A percentile compares a stretch with the other conserved stretches of the same genome.
Evolutionary conservation across 2,888 invertebrate genomes (phyloP).

Genomic region (Cheilosia variabilis): DNA sequence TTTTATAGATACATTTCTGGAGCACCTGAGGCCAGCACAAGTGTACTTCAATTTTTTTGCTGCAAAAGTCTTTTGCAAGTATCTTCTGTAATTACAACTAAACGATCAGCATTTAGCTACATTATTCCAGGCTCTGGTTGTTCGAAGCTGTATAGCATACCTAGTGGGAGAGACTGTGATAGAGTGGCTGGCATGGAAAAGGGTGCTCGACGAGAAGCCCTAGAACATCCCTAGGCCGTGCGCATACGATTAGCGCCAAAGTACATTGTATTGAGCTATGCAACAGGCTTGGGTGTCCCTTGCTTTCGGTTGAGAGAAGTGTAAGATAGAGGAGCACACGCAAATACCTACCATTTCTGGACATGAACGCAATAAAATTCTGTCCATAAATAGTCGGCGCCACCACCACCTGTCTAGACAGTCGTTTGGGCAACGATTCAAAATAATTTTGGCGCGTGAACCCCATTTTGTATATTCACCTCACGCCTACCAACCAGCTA

Average conservation of each 20-base stretch:
- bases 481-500: constrained; percentile 55
- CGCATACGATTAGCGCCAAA: neutral
- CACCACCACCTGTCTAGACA: no score
- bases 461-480: constrained; percentile 32
- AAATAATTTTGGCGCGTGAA: no score
- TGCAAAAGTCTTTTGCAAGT: constrained; percentile 31
- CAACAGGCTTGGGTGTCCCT: neutral
- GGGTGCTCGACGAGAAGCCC: constrained; percentile 1
- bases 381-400: no score
- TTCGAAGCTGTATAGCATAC: no score
- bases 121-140: constrained; percentile 11
- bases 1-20: no score
- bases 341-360: no score
- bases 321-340: no score
- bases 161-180: constrained; percentile 4
- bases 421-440: no score
- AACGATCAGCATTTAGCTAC: constrained; percentile 17
- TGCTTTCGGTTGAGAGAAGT: no score
- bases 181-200: neutral
- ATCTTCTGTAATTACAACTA: constrained; percentile 53
- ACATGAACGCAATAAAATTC: no score
- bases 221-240: neutral
- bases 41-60: no score
- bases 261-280: neutral
- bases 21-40: no score